phyloP scores from a whole-genome alignment of 2,888 invertebrate species.

The Drosophila prostipennis region DNA sequence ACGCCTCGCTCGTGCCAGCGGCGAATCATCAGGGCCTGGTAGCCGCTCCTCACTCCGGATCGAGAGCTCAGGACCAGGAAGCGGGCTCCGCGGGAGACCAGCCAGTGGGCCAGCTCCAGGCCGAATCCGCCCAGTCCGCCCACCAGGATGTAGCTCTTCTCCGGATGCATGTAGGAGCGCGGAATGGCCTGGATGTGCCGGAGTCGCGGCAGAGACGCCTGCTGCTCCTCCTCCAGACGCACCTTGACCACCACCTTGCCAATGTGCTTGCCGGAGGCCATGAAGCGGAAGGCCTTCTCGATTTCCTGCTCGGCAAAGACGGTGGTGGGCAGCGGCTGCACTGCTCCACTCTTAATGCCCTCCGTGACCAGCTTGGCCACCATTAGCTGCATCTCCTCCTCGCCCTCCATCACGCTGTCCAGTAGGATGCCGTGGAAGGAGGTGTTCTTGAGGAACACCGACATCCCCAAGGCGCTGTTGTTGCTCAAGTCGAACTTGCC shows the following conservation, averaged over 20 bases:
- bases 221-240: constrained; percentile 91
- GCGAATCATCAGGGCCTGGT: constrained; percentile 93
- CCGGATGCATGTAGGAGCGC: constrained; percentile 92
- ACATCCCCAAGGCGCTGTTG: constrained; percentile 92
- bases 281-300: constrained; percentile 95
- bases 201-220: constrained; percentile 84
- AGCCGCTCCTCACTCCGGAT: constrained; percentile 95
- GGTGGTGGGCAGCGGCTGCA: constrained; percentile 93
- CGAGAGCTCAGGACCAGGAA: constrained; percentile 95
- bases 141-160: constrained; percentile 90
- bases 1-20: constrained; percentile 88
- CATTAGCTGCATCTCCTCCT: constrained; percentile 88
- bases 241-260: constrained; percentile 97
- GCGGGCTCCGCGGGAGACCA: constrained; percentile 93
- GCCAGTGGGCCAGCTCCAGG: constrained; percentile 95
- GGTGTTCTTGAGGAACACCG: constrained; percentile 97
- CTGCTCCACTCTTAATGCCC: constrained; percentile 94
- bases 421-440: constrained; percentile 99
- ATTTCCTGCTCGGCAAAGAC: constrained; percentile 94
- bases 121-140: constrained; percentile 99
- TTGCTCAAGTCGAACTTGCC: constrained; percentile 98
- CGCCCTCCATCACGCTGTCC: constrained; percentile 94
- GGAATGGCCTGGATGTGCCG: constrained; percentile 92
- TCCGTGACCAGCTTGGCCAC: constrained; percentile 91
- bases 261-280: constrained; percentile 99